phyloP scores from a whole-genome alignment of 2,797 vertebrate genomes.

The Adrianichthys oophorus region DNA sequence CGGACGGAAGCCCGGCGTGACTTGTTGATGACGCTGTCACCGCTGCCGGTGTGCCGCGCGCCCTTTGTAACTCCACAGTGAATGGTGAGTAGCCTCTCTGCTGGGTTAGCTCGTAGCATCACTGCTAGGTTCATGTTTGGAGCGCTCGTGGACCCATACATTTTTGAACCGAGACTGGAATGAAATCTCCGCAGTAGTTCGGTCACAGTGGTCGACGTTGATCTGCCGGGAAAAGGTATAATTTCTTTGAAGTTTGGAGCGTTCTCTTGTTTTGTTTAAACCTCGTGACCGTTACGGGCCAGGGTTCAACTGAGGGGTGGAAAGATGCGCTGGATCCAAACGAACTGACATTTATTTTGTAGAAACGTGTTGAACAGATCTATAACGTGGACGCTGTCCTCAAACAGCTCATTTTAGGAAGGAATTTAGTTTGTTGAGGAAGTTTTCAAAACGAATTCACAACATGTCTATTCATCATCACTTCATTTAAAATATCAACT shows the following conservation, averaged over 20 bases:
- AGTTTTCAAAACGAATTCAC: too few species aligned
- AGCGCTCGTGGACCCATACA: too few species aligned
- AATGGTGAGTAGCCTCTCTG: constrained; percentile 54
- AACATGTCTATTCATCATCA: too few species aligned
- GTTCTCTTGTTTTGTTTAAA: constrained; percentile 20
- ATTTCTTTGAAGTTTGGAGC: constrained; percentile 5
- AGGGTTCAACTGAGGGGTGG: constrained; percentile 15
- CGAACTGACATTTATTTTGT: too few species aligned
- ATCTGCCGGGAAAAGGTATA: background rate
- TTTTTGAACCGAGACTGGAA: background rate
- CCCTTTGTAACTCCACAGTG: constrained; percentile 41
- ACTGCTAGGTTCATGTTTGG: constrained; percentile 15
- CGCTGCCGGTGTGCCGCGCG: constrained; percentile 22
- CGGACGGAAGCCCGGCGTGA: background rate
- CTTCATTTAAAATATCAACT: too few species aligned
- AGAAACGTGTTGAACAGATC: too few species aligned
- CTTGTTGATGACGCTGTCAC: background rate
- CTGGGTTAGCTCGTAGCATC: constrained; percentile 63
- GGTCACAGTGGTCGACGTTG: background rate
- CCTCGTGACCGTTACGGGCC: constrained; percentile 49
- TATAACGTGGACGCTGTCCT: too few species aligned
- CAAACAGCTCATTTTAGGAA: too few species aligned
- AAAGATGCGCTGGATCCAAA: too few species aligned
- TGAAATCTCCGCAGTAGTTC: fast-evolving
- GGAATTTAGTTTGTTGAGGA: too few species aligned